Conservation (phyloP, 2,113 vertebrate species). For the Rattus rattus region DNA sequence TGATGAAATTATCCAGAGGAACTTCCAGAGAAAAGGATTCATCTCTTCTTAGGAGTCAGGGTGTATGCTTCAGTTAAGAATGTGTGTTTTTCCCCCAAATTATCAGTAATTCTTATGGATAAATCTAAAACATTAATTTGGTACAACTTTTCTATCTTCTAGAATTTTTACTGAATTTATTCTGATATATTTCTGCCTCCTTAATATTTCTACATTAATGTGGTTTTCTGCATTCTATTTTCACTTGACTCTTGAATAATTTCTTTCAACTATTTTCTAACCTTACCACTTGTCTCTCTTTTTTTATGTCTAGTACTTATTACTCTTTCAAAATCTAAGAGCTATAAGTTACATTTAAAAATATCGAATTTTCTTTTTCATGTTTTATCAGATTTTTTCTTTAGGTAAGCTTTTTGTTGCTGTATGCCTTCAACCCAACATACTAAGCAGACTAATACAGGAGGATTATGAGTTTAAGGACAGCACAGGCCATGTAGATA, state of each 20-base stretch:
- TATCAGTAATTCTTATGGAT: background rate
- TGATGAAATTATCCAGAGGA: background rate
- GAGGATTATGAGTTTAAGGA: background rate
- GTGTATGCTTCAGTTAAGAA: background rate
- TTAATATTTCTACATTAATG: background rate
- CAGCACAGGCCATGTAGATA: background rate
- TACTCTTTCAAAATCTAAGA: slow-evolving; percentile 11
- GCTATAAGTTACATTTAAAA: background rate
- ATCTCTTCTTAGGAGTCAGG: background rate
- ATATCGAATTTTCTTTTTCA: background rate
- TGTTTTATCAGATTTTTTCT: background rate
- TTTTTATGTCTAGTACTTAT: background rate
- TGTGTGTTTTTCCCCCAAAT: background rate
- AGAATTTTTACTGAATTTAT: background rate
- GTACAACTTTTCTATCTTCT: background rate
- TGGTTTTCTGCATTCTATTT: background rate
- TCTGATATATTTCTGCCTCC: background rate
- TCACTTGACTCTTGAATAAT: background rate
- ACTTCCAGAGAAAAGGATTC: background rate
- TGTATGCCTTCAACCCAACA: background rate
- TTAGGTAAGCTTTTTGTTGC: background rate
- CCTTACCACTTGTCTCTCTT: background rate
- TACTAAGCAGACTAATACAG: background rate
- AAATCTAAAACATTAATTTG: background rate
- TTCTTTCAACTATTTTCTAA: background rate